A percentile compares a stretch with the other conserved stretches of the same genome.
phyloP scores from a whole-genome alignment of 2,888 invertebrate genomes.

The Drosophila peninsularis region DNA sequence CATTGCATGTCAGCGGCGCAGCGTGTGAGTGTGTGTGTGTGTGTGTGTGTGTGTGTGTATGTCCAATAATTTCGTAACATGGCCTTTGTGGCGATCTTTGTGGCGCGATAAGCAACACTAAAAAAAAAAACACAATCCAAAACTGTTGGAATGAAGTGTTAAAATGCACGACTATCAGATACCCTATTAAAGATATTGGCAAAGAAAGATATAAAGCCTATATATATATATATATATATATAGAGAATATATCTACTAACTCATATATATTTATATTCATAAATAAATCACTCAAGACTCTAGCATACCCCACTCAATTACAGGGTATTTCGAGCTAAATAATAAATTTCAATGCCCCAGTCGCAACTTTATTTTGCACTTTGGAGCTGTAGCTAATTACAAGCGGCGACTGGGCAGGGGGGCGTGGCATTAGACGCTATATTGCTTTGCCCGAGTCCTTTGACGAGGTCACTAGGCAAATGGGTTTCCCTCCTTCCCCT shows the following conservation, averaged over 20 bases:
- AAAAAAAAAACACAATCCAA: constrained; percentile 17
- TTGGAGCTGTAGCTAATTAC: constrained; percentile 52
- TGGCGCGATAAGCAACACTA: constrained; percentile 61
- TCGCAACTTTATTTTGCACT: constrained; percentile 57
- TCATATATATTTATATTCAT: too few species aligned
- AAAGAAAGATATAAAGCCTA: neutral
- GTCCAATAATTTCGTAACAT: constrained; percentile 80
- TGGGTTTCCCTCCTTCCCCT: neutral
- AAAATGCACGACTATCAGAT: constrained; percentile 10
- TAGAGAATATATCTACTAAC: neutral
- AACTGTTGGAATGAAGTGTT: neutral
- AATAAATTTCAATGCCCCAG: constrained; percentile 23
- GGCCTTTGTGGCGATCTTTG: constrained; percentile 80
- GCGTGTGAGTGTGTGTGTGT: constrained; percentile 8
- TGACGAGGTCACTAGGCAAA: constrained; percentile 46
- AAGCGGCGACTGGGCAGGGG: constrained; percentile 6
- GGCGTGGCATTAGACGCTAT: neutral
- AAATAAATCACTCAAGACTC: too few species aligned
- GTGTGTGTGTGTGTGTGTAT: constrained; percentile 21
- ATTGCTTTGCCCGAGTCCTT: constrained; percentile 24
- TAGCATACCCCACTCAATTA: neutral
- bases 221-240: neutral
- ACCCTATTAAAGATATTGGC: neutral
- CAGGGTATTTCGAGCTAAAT: constrained; percentile 33
- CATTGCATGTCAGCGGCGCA: constrained; percentile 70